These are phyloP conservation scores for Dynastes hyllus DNA, from an alignment of 2,888 invertebrate genomes.

Conservation along the genomic window DNA sequence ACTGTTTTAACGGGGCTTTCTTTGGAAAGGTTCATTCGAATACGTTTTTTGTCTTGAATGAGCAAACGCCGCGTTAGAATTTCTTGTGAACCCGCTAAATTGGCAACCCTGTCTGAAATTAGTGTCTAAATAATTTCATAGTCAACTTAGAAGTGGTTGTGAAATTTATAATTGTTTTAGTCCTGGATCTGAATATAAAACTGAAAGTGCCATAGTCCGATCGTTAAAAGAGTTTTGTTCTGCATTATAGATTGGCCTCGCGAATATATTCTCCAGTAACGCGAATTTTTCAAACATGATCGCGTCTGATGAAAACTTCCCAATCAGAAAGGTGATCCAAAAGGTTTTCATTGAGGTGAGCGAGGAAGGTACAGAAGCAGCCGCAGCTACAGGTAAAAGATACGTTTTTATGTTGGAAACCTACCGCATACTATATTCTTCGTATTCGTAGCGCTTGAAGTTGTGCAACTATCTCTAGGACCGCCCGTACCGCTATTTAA, in stretches of 20 bases:
- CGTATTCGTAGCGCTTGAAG: background rate
- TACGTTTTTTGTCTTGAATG: too few species aligned
- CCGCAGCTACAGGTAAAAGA: slow-evolving; percentile 50
- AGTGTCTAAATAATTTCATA: too few species aligned
- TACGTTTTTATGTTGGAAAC: too few species aligned
- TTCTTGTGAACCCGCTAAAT: too few species aligned
- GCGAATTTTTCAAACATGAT: slow-evolving; percentile 82
- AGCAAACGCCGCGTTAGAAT: too few species aligned
- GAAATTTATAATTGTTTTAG: background rate
- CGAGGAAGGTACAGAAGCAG: slow-evolving; percentile 52
- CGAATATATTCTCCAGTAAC: slow-evolving; percentile 75
- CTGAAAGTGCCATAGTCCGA: too few species aligned
- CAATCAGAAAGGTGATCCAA: slow-evolving; percentile 52
- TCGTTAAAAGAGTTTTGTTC: too few species aligned
- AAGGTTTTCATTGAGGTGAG: slow-evolving; percentile 52
- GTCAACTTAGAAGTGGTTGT: background rate
- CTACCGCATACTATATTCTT: background rate
- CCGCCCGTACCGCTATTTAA: background rate
- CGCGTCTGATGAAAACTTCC: slow-evolving; percentile 71
- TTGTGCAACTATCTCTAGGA: background rate
- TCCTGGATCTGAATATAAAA: too few species aligned
- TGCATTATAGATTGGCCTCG: slow-evolving; percentile 79
- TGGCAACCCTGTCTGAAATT: too few species aligned
- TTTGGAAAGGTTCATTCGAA: too few species aligned
- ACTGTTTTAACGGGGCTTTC: too few species aligned